These are phyloP conservation scores for Ceratoteleas bidentatus DNA, from an alignment of 1,140 invertebrate genomes.

Conservation along the genomic window DNA sequence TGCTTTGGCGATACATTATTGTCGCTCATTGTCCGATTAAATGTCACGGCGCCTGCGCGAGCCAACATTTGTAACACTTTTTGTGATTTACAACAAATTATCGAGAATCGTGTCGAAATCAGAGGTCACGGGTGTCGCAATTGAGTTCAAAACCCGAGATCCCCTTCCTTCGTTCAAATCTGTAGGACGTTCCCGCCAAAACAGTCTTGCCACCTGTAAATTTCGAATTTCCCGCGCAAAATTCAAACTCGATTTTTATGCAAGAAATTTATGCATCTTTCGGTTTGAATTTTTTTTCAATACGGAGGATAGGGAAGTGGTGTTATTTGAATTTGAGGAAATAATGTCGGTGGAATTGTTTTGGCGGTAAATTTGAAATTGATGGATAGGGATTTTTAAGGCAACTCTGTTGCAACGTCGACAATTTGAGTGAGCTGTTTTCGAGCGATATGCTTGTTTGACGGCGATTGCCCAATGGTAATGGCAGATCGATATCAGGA, in stretches of 20 bases:
- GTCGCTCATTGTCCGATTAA: constrained; percentile 60
- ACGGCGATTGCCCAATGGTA: constrained; percentile 53
- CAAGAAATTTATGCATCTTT: too few relatives aligned
- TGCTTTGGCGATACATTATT: constrained; percentile 64
- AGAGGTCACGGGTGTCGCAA: constrained; percentile 15
- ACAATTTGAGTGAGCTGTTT: constrained; percentile 35
- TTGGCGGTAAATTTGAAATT: not conserved
- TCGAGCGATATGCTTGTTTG: constrained; percentile 29
- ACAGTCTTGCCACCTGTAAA: too few relatives aligned
- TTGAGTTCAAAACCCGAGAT: not conserved
- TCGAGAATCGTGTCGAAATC: constrained; percentile 31
- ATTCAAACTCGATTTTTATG: too few relatives aligned
- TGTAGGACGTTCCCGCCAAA: not conserved
- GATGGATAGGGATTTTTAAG: not conserved
- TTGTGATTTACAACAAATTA: constrained; percentile 55
- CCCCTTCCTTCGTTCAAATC: not conserved
- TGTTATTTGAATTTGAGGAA: too few relatives aligned
- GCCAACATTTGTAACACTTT: constrained; percentile 35
- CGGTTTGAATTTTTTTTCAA: too few relatives aligned
- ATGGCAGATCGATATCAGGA: constrained; percentile 69
- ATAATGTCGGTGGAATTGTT: not conserved
- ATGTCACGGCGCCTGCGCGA: constrained; percentile 42
- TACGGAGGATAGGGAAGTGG: too few relatives aligned
- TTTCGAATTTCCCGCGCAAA: not conserved
- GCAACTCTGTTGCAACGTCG: constrained; percentile 10